These are phyloP conservation scores for Agrotis segetum DNA, from an alignment of 2,888 invertebrate species.

Conservation along the genomic window DNA sequence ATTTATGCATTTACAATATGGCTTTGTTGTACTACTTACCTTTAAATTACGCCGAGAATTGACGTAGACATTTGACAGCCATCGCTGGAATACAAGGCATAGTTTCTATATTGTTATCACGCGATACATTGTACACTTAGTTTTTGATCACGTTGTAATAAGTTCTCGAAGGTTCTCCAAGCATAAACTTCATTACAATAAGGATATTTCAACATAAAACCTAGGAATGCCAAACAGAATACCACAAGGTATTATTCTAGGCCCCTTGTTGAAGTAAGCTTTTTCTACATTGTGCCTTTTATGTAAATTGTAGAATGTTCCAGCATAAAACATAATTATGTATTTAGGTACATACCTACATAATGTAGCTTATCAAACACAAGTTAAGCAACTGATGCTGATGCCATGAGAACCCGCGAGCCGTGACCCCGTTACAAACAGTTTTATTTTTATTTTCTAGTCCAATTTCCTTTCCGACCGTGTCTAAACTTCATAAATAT, in stretches of 20 bases:
- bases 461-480: slow-evolving; percentile 85
- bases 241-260: slow-evolving; percentile 42
- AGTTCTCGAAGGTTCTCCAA: neutral
- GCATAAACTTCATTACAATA: neutral
- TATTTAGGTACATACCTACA: slow-evolving; percentile 57
- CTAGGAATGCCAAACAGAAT: slow-evolving; percentile 54
- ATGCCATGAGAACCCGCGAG: slow-evolving; percentile 75
- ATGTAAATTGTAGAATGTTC: slow-evolving; percentile 17
- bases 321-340: slow-evolving; percentile 26
- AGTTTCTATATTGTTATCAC: neutral
- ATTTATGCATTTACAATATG: slow-evolving; percentile 60
- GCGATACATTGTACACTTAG: neutral
- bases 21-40: slow-evolving; percentile 58
- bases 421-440: slow-evolving; percentile 81
- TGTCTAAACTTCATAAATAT: slow-evolving; percentile 82
- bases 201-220: neutral
- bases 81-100: neutral
- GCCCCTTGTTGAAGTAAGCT: neutral
- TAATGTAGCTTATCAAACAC: slow-evolving; percentile 63
- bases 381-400: slow-evolving; percentile 74
- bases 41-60: slow-evolving; percentile 47
- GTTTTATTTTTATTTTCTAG: slow-evolving; percentile 84
- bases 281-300: slow-evolving; percentile 5
- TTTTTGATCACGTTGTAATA: neutral
- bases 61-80: slow-evolving; percentile 23